phyloP scores from a whole-genome alignment of 2,797 vertebrate species.

The Florisuga fusca region DNA sequence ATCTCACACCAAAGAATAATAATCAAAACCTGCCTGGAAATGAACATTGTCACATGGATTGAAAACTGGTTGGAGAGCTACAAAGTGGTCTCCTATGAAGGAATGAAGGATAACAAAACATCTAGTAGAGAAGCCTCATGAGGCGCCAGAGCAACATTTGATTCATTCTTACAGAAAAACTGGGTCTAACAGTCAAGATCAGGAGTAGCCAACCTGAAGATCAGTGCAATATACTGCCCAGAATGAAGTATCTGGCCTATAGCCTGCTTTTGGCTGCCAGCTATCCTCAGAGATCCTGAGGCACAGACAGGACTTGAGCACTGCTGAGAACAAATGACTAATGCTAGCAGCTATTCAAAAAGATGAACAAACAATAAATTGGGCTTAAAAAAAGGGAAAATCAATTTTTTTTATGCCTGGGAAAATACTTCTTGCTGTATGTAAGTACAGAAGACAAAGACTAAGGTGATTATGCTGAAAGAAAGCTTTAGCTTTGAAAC shows the following conservation, averaged over 20 bases:
- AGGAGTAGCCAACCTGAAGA: background rate
- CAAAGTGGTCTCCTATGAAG: conserved; percentile 21
- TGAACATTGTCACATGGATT: conserved; percentile 23
- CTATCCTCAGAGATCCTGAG: background rate
- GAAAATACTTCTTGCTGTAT: background rate
- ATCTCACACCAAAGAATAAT: conserved; percentile 61
- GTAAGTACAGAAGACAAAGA: background rate
- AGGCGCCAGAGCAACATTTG: background rate
- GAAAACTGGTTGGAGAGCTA: conserved; percentile 31
- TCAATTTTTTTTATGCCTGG: background rate
- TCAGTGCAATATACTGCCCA: background rate
- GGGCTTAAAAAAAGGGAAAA: background rate
- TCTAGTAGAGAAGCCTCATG: background rate
- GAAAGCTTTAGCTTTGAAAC: background rate
- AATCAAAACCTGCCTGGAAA: conserved; percentile 61
- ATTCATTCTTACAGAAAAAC: background rate
- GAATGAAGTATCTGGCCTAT: background rate
- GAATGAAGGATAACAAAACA: conserved; percentile 8
- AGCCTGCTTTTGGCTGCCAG: conserved; percentile 3
- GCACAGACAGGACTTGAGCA: background rate
- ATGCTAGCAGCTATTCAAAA: conserved; percentile 1
- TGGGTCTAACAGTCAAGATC: background rate
- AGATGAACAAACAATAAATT: background rate
- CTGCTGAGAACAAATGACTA: conserved; percentile 14
- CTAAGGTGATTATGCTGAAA: background rate